Evolutionary conservation across 2,113 vertebrate species (phyloP), one percentile per base, ranked within the genome.

Genomic region (Phainopepla nitens): DNA sequence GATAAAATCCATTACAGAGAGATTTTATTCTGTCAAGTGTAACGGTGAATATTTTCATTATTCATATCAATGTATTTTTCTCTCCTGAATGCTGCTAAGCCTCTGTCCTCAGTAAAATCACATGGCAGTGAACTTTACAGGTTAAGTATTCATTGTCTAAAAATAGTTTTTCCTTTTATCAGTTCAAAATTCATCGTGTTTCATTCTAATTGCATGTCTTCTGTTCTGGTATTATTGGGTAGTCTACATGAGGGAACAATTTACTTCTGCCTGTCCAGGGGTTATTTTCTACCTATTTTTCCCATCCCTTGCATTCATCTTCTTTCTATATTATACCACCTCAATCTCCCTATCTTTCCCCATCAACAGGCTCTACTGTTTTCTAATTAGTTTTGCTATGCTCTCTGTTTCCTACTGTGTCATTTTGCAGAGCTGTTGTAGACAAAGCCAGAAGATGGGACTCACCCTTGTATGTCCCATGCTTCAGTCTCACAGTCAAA

Each of bases 131-230:
- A 95, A 95, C 82, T 88, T 96, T 65, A 72, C 69, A 81, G 85
- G 90, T 95, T 96, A 96, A 95, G 94, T 90, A 94, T 96, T 96
- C 86, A 89, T 94, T 93, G 72, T 89, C 44, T 95, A 84, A 89
- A 94, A 96, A 81, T 73, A 83, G 60, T 81, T 60, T 90, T 53
- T 92, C 64, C 64, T 94, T 96, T 94, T 81, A 92, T 90, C 90
- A 49, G 28, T 95, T 92, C 54, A 58, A 94, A 92, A 96, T 82
- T 89, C 82, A 53, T 73, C 7, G 22, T 39, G 60, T 90, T 90
- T 92, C 64, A 41, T 58, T 89, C 60, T 83, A 93, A 78, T 83
- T 95, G 56, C 23, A 28, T 86, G 31, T 81, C 51, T 28, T 90
- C 80, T 81, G 18, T 87, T 87, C 69, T 75, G 25, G 51, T 70